Conservation (phyloP, 2,113 vertebrate genomes). For the Taxidea taxus region DNA sequence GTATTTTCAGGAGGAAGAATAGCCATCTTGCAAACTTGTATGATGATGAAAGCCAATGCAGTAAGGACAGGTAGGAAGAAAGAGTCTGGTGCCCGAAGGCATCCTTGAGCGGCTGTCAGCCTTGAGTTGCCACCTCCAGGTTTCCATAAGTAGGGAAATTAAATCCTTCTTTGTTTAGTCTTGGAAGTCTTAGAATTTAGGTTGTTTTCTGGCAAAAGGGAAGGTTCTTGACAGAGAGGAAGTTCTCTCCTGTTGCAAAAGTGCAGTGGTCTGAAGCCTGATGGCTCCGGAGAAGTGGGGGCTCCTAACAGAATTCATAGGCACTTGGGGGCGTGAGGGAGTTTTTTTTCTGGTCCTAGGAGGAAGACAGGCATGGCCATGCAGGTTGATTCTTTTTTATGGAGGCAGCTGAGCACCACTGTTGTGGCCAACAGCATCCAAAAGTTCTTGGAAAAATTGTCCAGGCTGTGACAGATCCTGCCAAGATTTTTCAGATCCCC, state of each 20-base stretch:
- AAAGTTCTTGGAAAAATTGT: background rate
- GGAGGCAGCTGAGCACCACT: background rate
- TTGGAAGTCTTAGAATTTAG: background rate
- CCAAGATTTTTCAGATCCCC: background rate
- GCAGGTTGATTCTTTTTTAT: background rate
- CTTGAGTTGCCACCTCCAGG: too few relatives aligned
- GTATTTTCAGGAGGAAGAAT: too few relatives aligned
- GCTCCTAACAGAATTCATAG: background rate
- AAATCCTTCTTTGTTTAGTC: background rate
- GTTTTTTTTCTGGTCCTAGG: background rate
- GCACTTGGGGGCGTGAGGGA: background rate
- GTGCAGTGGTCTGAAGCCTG: background rate
- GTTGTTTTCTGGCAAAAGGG: background rate
- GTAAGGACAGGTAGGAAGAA: fast-evolving
- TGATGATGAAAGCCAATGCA: background rate
- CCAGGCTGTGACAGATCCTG: background rate
- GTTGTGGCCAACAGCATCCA: background rate
- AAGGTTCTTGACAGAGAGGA: background rate
- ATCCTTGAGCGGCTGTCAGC: fast-evolving
- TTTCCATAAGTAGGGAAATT: background rate
- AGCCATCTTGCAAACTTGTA: too few relatives aligned
- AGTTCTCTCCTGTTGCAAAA: background rate
- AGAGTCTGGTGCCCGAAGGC: background rate
- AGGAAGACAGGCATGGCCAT: fast-evolving
- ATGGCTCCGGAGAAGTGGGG: background rate